Evolutionary conservation across 2,797 vertebrate genomes (phyloP).

Genomic region (Echeneis naucrates): DNA sequence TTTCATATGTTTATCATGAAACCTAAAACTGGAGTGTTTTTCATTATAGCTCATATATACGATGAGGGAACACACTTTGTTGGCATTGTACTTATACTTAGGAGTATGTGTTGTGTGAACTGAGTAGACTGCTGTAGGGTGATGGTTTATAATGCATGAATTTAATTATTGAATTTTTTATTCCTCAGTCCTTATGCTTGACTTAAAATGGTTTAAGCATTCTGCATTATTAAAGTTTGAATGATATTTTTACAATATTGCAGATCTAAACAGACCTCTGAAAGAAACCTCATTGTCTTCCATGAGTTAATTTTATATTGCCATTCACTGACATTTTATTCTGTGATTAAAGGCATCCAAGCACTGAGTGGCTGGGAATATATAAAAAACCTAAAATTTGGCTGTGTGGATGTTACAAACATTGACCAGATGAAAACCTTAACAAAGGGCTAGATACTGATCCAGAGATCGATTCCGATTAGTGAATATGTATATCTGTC

Average conservation of each 20-base stretch:
- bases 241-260: slow-evolving; percentile 46
- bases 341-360: neutral
- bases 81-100: slow-evolving; percentile 8
- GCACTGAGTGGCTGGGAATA: neutral
- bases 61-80: neutral
- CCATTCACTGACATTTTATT: neutral
- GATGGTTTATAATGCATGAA: slow-evolving; percentile 62
- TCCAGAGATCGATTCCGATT: slow-evolving; percentile 10
- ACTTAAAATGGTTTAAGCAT: slow-evolving; percentile 48
- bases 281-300: neutral
- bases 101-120: slow-evolving; percentile 29
- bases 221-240: slow-evolving; percentile 66
- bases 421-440: neutral
- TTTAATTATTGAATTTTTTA: slow-evolving; percentile 59
- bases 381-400: slow-evolving; percentile 1
- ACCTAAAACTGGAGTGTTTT: slow-evolving; percentile 6
- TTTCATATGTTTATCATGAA: slow-evolving; percentile 10
- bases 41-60: slow-evolving; percentile 15
- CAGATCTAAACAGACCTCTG: neutral
- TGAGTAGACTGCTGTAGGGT: slow-evolving; percentile 6
- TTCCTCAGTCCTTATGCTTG: slow-evolving; percentile 53
- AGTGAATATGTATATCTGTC: slow-evolving; percentile 35
- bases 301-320: neutral
- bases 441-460: slow-evolving; percentile 20
- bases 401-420: slow-evolving; percentile 15